Conservation (phyloP, 37 sponge, comb jelly and placozoan species). For the Agelas oroides region DNA sequence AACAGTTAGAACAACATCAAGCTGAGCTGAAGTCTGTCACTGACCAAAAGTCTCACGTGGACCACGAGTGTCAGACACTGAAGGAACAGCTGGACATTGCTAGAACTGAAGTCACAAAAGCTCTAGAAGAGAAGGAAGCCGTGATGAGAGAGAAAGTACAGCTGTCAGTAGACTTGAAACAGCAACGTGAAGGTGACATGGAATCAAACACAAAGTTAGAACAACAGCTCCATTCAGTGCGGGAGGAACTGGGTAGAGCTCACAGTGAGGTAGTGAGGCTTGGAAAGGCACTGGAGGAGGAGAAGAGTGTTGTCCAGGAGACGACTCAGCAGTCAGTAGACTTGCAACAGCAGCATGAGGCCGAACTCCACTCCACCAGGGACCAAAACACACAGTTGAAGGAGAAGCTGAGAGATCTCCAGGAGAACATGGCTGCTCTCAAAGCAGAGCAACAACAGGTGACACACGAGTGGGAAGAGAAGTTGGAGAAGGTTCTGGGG, state of each 20-base stretch:
- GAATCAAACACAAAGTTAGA: neutral
- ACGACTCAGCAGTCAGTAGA: neutral
- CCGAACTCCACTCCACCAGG: too few relatives aligned
- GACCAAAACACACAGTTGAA: neutral
- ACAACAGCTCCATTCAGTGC: neutral
- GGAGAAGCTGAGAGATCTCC: neutral
- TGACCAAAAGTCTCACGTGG: neutral
- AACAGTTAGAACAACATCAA: too few relatives aligned
- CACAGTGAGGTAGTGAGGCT: neutral
- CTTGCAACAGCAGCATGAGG: too few relatives aligned
- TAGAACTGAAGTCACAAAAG: neutral
- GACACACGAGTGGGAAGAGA: neutral
- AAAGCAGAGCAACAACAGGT: neutral
- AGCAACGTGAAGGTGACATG: too few relatives aligned
- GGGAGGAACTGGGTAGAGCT: neutral
- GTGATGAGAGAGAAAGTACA: neutral
- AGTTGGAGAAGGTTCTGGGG: neutral
- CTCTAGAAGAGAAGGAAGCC: neutral
- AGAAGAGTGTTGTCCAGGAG: neutral
- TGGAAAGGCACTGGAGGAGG: neutral
- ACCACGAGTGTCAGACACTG: neutral
- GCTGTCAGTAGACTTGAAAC: too few relatives aligned
- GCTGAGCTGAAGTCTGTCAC: neutral
- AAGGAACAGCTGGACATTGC: neutral
- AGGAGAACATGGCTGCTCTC: neutral